phyloP scores from a whole-genome alignment of 2,113 vertebrate genomes.

The Urocolius indicus region DNA sequence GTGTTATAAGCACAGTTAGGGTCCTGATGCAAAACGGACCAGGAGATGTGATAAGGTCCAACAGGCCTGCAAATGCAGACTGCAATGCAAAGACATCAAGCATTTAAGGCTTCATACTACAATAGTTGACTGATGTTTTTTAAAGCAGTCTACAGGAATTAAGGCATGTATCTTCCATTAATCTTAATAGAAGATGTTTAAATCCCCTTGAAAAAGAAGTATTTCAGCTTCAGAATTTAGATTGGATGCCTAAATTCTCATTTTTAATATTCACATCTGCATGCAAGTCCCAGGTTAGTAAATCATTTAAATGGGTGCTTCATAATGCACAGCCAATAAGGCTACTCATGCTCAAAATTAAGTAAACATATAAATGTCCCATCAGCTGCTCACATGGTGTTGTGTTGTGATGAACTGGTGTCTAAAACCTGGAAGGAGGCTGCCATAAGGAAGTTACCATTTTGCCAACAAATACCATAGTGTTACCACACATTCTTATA shows the following conservation, averaged over 20 bases:
- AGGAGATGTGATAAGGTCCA: background rate
- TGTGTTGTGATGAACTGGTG: background rate
- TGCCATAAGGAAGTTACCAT: background rate
- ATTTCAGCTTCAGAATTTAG: background rate
- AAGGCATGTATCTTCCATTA: background rate
- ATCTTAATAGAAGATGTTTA: slow-evolving; percentile 1
- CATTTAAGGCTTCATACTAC: background rate
- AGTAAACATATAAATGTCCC: background rate
- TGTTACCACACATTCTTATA: rapidly evolving
- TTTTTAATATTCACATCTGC: slow-evolving; percentile 32
- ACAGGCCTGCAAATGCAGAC: rapidly evolving
- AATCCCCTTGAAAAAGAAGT: background rate
- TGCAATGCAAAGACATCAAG: background rate
- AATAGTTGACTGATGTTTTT: background rate
- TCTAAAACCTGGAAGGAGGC: background rate
- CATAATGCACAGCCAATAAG: background rate
- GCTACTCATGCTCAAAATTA: background rate
- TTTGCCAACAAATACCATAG: background rate
- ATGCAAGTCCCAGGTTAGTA: background rate
- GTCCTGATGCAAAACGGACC: background rate
- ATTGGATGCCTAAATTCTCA: background rate
- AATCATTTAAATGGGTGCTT: background rate
- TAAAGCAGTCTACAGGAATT: background rate
- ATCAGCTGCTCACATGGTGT: background rate
- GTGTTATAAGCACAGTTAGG: background rate